Evolutionary conservation across 1,140 invertebrate species (phyloP).

Genomic region (Calephelis nemesis): DNA sequence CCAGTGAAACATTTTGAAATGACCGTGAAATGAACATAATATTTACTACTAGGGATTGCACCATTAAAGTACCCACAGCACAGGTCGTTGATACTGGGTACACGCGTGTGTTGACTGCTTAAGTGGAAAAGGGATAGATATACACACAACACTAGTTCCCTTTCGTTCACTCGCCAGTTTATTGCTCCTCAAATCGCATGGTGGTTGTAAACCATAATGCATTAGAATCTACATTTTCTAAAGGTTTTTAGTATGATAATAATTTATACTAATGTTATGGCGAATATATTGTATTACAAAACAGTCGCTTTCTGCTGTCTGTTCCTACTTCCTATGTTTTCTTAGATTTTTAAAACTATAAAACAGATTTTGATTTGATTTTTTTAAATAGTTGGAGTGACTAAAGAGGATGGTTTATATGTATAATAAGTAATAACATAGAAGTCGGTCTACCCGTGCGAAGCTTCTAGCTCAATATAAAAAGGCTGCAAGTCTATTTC

Average conservation of each 20-base stretch:
- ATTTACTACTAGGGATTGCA: conserved; percentile 9
- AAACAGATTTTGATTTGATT: no score
- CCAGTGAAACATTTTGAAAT: conserved; percentile 17
- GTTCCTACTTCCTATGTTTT: no score
- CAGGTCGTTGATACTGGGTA: conserved; percentile 69
- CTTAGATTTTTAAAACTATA: no score
- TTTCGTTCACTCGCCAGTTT: conserved; percentile 38
- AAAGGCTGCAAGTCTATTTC: no score
- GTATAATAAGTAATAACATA: no score
- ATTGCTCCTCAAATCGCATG: conserved; percentile 41
- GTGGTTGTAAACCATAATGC: background rate
- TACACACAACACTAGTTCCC: conserved; percentile 52
- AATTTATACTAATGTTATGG: no score
- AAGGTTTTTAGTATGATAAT: background rate
- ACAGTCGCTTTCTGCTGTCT: no score
- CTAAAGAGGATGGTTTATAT: no score
- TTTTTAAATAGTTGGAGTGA: no score
- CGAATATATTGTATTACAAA: no score
- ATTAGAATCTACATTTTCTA: background rate
- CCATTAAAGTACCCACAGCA: conserved; percentile 30
- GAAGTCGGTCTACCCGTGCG: no score
- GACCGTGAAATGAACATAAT: conserved; percentile 22
- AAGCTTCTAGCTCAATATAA: no score
- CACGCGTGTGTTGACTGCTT: conserved; percentile 42
- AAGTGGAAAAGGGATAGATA: conserved; percentile 47